These are phyloP conservation scores for Sinocyclocheilus rhinocerous DNA, from an alignment of 2,113 vertebrate species.

Conservation along the genomic window DNA sequence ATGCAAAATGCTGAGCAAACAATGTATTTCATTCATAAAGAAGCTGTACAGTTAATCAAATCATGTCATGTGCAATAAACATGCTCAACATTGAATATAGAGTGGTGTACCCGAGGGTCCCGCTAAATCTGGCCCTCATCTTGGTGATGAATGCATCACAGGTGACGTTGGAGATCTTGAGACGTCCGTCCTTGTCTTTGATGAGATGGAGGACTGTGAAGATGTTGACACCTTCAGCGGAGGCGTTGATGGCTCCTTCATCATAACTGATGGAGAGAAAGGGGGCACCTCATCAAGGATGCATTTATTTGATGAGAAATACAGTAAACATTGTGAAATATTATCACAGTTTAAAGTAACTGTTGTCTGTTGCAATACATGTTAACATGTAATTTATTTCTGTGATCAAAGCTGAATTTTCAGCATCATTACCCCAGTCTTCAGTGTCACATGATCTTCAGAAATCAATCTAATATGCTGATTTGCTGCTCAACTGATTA, in stretches of 20 bases:
- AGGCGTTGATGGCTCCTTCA: conserved; percentile 86
- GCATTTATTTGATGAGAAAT: not conserved
- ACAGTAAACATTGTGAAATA: too few species aligned
- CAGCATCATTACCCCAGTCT: not conserved
- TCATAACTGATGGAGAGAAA: conserved; percentile 79
- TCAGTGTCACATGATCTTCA: not conserved
- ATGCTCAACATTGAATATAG: not conserved
- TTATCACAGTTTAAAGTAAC: too few species aligned
- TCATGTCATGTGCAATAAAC: not conserved
- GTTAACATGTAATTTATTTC: not conserved
- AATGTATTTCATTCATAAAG: not conserved
- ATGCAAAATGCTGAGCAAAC: not conserved
- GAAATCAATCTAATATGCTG: not conserved
- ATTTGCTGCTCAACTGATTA: not conserved
- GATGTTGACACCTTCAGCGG: conserved; percentile 88
- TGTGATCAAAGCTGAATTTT: not conserved
- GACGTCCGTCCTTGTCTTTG: conserved; percentile 79
- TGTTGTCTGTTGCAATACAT: not conserved
- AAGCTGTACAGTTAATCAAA: not conserved
- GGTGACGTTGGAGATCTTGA: conserved; percentile 87
- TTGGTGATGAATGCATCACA: conserved; percentile 83
- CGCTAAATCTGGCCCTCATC: conserved; percentile 83
- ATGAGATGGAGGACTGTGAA: conserved; percentile 80
- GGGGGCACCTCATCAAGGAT: not conserved
- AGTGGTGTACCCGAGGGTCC: conserved; percentile 82